These are phyloP conservation scores for Campoletis sonorensis DNA, from an alignment of 1,140 invertebrate genomes.

Conservation along the genomic window DNA sequence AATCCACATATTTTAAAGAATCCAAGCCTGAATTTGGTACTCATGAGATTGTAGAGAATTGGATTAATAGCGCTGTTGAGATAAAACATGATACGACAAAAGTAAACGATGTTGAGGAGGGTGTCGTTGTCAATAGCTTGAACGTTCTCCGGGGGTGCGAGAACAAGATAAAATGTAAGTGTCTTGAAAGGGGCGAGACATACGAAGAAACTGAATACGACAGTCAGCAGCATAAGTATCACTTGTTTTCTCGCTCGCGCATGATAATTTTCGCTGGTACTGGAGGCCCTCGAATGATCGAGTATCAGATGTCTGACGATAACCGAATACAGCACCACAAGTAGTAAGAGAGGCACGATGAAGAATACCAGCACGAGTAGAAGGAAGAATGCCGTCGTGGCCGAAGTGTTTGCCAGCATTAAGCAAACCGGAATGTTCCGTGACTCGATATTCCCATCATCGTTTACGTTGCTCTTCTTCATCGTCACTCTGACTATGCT, in stretches of 20 bases:
- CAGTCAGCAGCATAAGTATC: constrained; percentile 88
- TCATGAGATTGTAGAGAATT: constrained; percentile 90
- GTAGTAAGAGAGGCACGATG: constrained; percentile 84
- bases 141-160: constrained; percentile 80
- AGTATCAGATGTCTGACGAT: constrained; percentile 86
- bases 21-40: constrained; percentile 88
- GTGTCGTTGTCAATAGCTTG: constrained; percentile 81
- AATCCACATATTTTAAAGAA: constrained; percentile 82
- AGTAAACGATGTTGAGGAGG: constrained; percentile 88
- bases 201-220: constrained; percentile 91
- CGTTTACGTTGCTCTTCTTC: constrained; percentile 30
- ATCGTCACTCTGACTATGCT: constrained; percentile 62
- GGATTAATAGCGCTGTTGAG: constrained; percentile 91
- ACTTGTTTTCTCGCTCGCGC: constrained; percentile 83
- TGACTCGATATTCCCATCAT: constrained; percentile 52
- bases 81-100: constrained; percentile 90
- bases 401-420: constrained; percentile 81
- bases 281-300: constrained; percentile 79
- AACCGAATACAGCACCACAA: constrained; percentile 85
- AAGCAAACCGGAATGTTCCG: constrained; percentile 80
- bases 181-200: constrained; percentile 91
- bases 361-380: constrained; percentile 85
- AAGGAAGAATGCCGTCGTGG: constrained; percentile 85
- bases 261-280: constrained; percentile 80
- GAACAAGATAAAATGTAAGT: constrained; percentile 88